Percentiles rank a stretch among this genome's conserved stretches.
Evolutionary conservation across 2,888 invertebrate genomes (phyloP).

Genomic region (Hyposoter dolosus): DNA sequence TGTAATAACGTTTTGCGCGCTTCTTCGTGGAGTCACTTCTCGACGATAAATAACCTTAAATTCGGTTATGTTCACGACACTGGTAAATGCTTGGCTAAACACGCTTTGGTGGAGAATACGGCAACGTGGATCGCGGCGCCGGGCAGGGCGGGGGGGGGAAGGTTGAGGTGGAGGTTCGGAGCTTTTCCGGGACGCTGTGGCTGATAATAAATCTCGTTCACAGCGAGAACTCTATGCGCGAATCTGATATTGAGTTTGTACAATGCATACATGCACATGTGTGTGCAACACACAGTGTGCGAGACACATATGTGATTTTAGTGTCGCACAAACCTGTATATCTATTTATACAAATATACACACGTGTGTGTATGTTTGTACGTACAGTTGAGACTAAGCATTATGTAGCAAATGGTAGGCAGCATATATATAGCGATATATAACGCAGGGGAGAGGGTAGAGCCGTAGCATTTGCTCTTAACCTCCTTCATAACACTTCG

Average conservation of each 20-base stretch:
- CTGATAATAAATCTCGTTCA: constrained; percentile 74
- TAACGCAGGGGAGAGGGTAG: neutral
- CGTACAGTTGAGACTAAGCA: constrained; percentile 4
- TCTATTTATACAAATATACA: neutral
- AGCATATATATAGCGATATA: neutral
- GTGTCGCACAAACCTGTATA: constrained; percentile 29
- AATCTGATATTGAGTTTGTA: constrained; percentile 76
- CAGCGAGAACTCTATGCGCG: constrained; percentile 65
- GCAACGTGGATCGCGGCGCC: neutral
- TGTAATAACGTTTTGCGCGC: constrained; percentile 22
- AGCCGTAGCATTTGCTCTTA: constrained; percentile 47
- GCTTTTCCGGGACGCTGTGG: constrained; percentile 52
- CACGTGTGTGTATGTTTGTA: neutral
- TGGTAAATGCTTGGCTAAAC: constrained; percentile 66
- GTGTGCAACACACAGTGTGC: constrained; percentile 19
- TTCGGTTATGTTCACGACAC: constrained; percentile 67
- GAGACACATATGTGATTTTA: constrained; percentile 54
- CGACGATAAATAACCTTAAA: constrained; percentile 65
- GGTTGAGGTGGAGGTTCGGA: constrained; percentile 19
- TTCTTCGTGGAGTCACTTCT: neutral
- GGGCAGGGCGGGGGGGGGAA: constrained; percentile 5
- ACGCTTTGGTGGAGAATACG: constrained; percentile 57
- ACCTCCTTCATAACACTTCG: constrained; percentile 62
- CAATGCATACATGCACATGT: constrained; percentile 59
- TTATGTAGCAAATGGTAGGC: constrained; percentile 6